A percentile compares a stretch with the other conserved stretches of the same genome.
phyloP scores from a whole-genome alignment of 2,113 vertebrate species.

The Accipiter cooperii region DNA sequence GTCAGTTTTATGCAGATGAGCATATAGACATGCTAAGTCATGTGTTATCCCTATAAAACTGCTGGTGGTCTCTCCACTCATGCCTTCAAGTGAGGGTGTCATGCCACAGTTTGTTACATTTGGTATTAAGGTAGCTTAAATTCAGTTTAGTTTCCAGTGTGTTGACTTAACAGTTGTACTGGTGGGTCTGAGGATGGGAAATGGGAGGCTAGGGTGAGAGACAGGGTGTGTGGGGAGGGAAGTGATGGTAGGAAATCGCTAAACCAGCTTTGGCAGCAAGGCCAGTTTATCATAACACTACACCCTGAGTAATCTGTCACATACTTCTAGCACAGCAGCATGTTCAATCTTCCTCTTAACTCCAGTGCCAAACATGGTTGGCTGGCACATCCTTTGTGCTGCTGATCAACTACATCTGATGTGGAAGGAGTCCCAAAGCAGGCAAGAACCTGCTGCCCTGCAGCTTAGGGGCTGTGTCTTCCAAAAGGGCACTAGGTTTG shows the following conservation, averaged over 20 bases:
- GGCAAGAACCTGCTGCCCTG: not conserved
- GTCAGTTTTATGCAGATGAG: not conserved
- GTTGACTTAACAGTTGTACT: not conserved
- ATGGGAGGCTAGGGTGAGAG: not conserved
- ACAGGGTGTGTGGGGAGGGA: not conserved
- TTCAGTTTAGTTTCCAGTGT: not conserved
- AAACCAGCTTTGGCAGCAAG: not conserved
- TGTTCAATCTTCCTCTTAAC: not conserved
- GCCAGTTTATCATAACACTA: not conserved
- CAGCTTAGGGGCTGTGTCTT: not conserved
- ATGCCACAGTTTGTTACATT: not conserved
- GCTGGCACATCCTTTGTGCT: not conserved
- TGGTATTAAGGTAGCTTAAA: not conserved
- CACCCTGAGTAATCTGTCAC: not conserved
- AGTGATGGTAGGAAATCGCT: not conserved
- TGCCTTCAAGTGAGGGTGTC: not conserved
- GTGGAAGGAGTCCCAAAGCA: not conserved
- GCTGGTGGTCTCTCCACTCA: not conserved
- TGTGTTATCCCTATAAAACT: not conserved
- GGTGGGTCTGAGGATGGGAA: not conserved
- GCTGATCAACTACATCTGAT: not conserved
- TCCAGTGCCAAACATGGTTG: not conserved
- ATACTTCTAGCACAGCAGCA: not conserved
- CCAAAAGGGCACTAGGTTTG: not conserved
- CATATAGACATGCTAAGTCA: not conserved